These are phyloP conservation scores for Dynastes hyllus DNA, from an alignment of 2,888 invertebrate species.

Conservation along the genomic window DNA sequence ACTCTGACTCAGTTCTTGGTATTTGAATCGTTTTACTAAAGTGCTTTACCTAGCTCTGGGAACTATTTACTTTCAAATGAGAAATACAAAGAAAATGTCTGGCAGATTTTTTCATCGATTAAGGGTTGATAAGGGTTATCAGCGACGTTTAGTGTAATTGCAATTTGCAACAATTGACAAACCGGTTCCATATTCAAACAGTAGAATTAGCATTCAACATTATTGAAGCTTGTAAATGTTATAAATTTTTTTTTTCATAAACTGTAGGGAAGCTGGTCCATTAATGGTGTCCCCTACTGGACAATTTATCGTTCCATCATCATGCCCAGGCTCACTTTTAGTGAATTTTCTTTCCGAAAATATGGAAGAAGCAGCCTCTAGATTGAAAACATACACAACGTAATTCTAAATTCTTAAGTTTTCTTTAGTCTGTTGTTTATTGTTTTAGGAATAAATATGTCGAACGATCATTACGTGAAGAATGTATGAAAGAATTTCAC, in stretches of 20 bases:
- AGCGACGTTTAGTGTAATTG: no score
- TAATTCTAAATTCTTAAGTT: conserved; percentile 65
- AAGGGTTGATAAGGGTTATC: no score
- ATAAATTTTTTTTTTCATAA: neutral
- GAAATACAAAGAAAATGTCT: no score
- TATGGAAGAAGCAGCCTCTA: conserved; percentile 82
- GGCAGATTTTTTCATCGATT: no score
- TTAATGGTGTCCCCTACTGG: conserved; percentile 95
- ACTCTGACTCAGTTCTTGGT: no score
- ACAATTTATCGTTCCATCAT: conserved; percentile 93
- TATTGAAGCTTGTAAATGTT: no score
- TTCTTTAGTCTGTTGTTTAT: conserved; percentile 5
- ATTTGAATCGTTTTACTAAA: no score
- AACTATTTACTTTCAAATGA: no score
- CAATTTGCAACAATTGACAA: no score
- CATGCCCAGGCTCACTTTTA: conserved; percentile 90
- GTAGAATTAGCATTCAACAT: no score
- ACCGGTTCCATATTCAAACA: no score
- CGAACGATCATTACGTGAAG: conserved; percentile 82
- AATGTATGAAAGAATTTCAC: conserved; percentile 79
- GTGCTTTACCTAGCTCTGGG: no score
- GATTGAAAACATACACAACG: conserved; percentile 84
- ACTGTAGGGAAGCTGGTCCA: conserved; percentile 90
- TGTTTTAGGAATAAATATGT: conserved; percentile 83
- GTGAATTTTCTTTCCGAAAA: conserved; percentile 88